A percentile compares a stretch with the other conserved stretches of the same genome.
phyloP scores from a whole-genome alignment of 1,140 invertebrate species.

The Bombus superbus region DNA sequence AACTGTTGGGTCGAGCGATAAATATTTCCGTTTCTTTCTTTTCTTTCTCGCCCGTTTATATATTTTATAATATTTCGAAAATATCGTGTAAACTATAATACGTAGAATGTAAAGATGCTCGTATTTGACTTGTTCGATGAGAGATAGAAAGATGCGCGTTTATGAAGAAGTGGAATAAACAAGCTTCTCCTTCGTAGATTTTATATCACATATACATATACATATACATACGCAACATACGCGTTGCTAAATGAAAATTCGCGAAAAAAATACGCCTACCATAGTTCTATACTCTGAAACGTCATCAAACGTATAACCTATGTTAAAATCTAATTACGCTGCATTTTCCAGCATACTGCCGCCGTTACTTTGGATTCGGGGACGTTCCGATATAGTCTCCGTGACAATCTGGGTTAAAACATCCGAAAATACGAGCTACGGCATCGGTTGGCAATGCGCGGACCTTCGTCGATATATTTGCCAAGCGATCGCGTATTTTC shows the following conservation, averaged over 20 bases:
- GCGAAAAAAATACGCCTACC: not conserved
- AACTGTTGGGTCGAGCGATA: no score
- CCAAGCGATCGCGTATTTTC: not conserved
- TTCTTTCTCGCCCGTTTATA: no score
- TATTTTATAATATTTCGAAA: no score
- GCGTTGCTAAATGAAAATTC: not conserved
- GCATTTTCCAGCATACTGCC: not conserved
- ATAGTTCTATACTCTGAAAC: not conserved
- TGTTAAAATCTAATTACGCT: conserved; percentile 52
- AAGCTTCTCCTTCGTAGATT: no score
- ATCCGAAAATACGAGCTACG: conserved; percentile 41
- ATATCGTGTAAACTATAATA: no score
- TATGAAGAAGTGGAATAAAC: no score
- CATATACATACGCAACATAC: no score
- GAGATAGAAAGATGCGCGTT: no score
- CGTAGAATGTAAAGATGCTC: no score
- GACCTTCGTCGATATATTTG: not conserved
- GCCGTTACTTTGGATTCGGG: conserved; percentile 39
- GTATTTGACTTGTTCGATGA: no score
- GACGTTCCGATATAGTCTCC: conserved; percentile 10
- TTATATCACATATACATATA: no score
- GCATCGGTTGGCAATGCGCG: not conserved
- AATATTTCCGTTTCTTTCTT: no score
- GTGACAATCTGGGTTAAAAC: conserved; percentile 44
- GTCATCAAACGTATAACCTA: conserved; percentile 32